Evolutionary conservation across 2,888 invertebrate species (phyloP).

Genomic region (Mesochorus sp.): DNA sequence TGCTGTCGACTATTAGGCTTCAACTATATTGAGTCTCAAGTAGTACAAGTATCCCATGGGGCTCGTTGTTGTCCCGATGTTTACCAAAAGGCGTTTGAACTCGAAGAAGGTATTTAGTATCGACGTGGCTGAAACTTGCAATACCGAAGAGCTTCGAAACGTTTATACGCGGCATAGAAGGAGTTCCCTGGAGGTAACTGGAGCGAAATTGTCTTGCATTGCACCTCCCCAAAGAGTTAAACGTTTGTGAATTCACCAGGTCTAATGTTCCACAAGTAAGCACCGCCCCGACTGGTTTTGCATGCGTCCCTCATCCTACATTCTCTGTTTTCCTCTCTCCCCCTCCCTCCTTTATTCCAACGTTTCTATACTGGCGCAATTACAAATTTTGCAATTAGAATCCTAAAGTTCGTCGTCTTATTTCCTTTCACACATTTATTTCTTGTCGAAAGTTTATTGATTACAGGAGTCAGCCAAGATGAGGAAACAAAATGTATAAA

Average conservation of each 20-base stretch:
- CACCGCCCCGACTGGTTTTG: neutral
- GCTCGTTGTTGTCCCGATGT: conserved; percentile 11
- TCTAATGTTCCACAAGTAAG: conserved; percentile 36
- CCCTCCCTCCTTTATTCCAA: neutral
- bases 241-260: neutral
- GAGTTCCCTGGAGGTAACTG: neutral
- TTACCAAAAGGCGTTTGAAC: conserved; percentile 7
- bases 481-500: too few species aligned
- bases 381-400: too few species aligned
- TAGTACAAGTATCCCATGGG: conserved; percentile 16
- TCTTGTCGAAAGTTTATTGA: too few species aligned
- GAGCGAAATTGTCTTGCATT: neutral
- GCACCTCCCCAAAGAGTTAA: neutral
- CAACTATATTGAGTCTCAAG: too few species aligned
- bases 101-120: conserved; percentile 6
- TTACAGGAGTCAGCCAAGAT: too few species aligned
- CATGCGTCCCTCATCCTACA: neutral
- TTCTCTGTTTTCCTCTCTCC: conserved; percentile 11
- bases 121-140: neutral
- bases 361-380: too few species aligned
- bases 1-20: too few species aligned
- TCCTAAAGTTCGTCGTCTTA: too few species aligned
- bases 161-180: neutral
- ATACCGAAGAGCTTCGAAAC: neutral
- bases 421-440: too few species aligned